phyloP scores from a whole-genome alignment of 2,888 invertebrate genomes.

The Belgica antarctica region DNA sequence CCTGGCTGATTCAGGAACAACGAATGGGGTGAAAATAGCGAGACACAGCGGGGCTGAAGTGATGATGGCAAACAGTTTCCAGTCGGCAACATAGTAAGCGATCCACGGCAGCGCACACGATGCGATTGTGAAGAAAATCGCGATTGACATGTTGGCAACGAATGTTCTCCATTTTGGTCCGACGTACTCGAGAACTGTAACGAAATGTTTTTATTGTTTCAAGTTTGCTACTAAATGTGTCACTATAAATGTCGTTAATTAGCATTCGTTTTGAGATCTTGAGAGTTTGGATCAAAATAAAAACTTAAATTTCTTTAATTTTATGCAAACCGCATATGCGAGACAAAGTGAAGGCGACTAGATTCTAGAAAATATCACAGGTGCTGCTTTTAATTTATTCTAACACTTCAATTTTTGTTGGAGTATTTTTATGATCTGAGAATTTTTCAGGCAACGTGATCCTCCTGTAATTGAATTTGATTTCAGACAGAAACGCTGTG shows the following conservation, averaged over 20 bases:
- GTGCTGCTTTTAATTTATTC: too few species aligned
- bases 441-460: too few species aligned
- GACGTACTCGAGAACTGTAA: conserved; percentile 78
- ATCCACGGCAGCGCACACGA: conserved; percentile 81
- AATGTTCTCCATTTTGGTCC: conserved; percentile 88
- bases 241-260: background rate
- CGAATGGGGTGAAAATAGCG: conserved; percentile 69
- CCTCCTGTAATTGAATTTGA: too few species aligned
- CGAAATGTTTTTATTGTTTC: background rate
- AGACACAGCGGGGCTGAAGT: conserved; percentile 75
- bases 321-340: too few species aligned
- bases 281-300: too few species aligned
- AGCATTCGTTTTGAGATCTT: background rate
- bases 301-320: too few species aligned
- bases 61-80: conserved; percentile 73
- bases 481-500: too few species aligned
- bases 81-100: conserved; percentile 74
- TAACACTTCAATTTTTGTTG: too few species aligned
- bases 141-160: conserved; percentile 89
- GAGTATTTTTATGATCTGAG: too few species aligned
- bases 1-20: conserved; percentile 84
- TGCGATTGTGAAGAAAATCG: conserved; percentile 80
- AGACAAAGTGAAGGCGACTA: too few species aligned
- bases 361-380: too few species aligned
- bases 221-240: background rate